Evolutionary conservation across 2,888 invertebrate species (phyloP).

Genomic region (Apotomis turbidana): DNA sequence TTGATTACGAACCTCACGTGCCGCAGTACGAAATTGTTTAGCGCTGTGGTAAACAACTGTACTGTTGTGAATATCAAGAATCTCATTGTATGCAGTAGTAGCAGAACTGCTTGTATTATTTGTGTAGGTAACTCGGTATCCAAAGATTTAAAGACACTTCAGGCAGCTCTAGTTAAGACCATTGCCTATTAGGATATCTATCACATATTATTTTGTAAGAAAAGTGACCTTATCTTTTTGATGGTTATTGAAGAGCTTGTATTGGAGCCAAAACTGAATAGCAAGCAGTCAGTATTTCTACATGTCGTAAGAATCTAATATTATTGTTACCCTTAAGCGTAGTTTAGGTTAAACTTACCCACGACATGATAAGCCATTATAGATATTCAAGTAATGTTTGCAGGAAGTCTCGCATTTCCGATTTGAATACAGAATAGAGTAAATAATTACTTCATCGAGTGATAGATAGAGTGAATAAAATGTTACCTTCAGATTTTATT

Average conservation of each 20-base stretch:
- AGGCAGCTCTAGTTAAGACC: slow-evolving; percentile 12
- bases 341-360: slow-evolving; percentile 23
- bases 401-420: not conserved
- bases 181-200: slow-evolving; percentile 4
- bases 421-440: not conserved
- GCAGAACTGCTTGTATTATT: slow-evolving; percentile 18
- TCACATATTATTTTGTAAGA: not conserved
- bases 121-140: slow-evolving; percentile 33
- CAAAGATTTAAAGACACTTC: slow-evolving; percentile 34
- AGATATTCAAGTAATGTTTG: not conserved
- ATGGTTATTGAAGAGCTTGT: not conserved
- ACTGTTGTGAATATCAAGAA: slow-evolving; percentile 18
- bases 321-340: slow-evolving; percentile 30
- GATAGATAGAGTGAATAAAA: no score
- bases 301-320: slow-evolving; percentile 27
- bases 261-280: slow-evolving; percentile 11
- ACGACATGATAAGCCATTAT: slow-evolving; percentile 6
- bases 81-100: slow-evolving; percentile 15
- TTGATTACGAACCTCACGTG: slow-evolving; percentile 74
- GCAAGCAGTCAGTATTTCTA: slow-evolving; percentile 5
- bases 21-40: slow-evolving; percentile 72
- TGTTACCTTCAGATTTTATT: no score
- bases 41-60: not conserved
- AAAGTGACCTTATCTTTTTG: slow-evolving; percentile 17
- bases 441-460: no score